Conservation (phyloP, 2,113 vertebrate species). For the Aegypius monachus region DNA sequence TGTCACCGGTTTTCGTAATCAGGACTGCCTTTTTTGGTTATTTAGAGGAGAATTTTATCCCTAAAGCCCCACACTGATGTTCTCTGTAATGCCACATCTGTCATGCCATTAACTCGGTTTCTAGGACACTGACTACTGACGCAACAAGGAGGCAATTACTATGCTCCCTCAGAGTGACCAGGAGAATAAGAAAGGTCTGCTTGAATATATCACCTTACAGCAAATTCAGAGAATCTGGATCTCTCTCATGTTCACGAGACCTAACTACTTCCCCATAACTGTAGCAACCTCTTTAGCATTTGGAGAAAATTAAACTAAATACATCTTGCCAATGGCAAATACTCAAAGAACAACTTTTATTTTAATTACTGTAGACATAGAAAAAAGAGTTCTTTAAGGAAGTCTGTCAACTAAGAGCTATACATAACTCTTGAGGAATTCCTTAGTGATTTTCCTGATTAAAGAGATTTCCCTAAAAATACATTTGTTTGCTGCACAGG, state of each 20-base stretch:
- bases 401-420: conserved; percentile 51
- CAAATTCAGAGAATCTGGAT: background rate
- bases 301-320: conserved; percentile 63
- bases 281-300: conserved; percentile 45
- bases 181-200: background rate
- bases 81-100: background rate
- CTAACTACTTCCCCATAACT: background rate
- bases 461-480: conserved; percentile 59
- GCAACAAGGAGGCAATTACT: background rate
- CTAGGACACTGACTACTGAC: background rate
- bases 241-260: background rate
- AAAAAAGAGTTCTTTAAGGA: conserved; percentile 43
- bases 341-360: conserved; percentile 43
- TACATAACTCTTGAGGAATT: conserved; percentile 59
- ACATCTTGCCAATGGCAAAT: conserved; percentile 48
- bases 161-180: background rate
- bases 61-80: background rate
- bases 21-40: background rate
- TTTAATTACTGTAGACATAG: conserved; percentile 59
- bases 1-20: background rate
- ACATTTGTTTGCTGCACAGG: conserved; percentile 16
- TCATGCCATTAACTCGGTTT: background rate
- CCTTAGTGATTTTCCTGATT: conserved; percentile 55
- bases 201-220: background rate
- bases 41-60: background rate